Evolutionary conservation across 2,113 vertebrate species (phyloP).

Genomic region (Rhodinocichla rosea): DNA sequence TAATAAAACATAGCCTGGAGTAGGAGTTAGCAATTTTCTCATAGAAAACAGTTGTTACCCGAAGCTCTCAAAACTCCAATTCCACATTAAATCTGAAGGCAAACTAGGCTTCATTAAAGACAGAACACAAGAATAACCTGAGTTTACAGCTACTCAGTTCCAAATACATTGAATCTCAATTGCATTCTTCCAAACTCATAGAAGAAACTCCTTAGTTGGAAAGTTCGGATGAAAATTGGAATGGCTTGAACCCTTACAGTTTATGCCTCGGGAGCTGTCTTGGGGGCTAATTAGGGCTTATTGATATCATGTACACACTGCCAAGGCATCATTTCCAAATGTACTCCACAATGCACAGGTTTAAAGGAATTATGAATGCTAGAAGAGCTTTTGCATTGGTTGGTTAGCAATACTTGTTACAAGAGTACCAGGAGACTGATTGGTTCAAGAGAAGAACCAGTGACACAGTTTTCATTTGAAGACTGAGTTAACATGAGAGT

Average conservation of each 20-base stretch:
- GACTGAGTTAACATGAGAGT: neutral
- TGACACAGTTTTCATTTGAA: neutral
- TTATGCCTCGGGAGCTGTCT: neutral
- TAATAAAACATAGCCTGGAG: neutral
- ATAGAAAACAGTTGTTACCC: neutral
- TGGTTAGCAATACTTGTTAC: neutral
- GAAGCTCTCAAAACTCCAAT: neutral
- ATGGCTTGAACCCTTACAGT: neutral
- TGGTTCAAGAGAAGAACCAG: neutral
- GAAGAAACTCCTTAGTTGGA: neutral
- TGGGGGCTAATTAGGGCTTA: neutral
- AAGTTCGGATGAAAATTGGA: neutral
- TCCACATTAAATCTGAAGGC: neutral
- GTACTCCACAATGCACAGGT: neutral
- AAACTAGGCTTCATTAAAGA: neutral
- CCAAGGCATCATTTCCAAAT: neutral
- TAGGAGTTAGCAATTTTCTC: neutral
- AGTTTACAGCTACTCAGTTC: neutral
- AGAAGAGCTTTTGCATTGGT: neutral
- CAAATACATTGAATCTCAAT: neutral
- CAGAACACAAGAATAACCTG: neutral
- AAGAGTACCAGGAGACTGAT: neutral
- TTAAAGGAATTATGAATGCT: neutral
- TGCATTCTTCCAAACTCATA: neutral
- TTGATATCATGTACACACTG: neutral